phyloP scores from a whole-genome alignment of 2,888 invertebrate genomes.

The Entomobrya multifasciata region DNA sequence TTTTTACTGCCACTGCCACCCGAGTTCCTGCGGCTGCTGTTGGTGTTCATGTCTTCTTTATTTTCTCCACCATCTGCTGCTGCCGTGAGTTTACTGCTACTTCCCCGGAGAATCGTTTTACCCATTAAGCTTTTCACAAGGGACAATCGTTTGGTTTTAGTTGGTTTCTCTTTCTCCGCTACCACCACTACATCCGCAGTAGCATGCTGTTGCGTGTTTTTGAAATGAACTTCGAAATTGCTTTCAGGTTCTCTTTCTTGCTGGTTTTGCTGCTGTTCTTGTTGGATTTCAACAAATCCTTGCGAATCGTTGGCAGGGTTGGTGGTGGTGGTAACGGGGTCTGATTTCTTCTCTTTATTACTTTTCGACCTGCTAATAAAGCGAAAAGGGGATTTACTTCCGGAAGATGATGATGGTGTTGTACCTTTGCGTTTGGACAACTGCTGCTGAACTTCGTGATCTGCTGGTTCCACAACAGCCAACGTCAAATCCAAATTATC shows the following conservation, averaged over 20 bases:
- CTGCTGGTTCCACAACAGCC: conserved; percentile 5
- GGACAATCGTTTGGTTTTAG: conserved; percentile 44
- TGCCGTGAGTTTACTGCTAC: neutral
- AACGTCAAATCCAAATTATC: conserved; percentile 21
- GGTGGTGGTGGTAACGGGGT: neutral
- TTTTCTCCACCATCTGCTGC: neutral
- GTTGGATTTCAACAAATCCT: neutral
- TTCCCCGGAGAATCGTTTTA: conserved; percentile 22
- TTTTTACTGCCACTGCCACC: neutral
- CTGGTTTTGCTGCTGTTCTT: neutral
- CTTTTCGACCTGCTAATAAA: conserved; percentile 36
- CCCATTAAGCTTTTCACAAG: conserved; percentile 49
- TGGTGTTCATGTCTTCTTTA: too few species aligned
- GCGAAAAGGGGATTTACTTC: conserved; percentile 53
- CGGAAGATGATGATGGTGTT: too few species aligned
- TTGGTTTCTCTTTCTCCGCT: conserved; percentile 38
- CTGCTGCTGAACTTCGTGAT: neutral
- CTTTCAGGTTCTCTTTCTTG: neutral
- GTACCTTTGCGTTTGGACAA: neutral
- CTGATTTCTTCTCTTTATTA: conserved; percentile 42
- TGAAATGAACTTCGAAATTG: neutral
- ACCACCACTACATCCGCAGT: neutral
- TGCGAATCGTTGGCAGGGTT: neutral
- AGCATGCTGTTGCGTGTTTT: neutral
- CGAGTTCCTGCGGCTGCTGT: neutral